Evolutionary conservation across 2,888 invertebrate species (phyloP).

Genomic region (Pegoplata infirma): DNA sequence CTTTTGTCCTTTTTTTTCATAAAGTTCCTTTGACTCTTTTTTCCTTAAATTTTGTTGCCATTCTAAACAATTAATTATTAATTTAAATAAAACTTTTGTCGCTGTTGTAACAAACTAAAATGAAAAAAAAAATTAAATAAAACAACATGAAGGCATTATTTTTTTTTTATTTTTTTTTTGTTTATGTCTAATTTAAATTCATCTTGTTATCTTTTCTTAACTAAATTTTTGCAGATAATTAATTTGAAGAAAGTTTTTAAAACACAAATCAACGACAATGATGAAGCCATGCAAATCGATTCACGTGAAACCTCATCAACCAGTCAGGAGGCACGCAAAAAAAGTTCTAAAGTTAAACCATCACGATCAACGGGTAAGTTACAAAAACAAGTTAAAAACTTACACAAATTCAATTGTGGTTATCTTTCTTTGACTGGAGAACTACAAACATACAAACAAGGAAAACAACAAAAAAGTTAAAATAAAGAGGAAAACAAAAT

Average conservation of each 20-base stretch:
- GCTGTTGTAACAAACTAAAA: slow-evolving; percentile 61
- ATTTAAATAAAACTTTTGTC: slow-evolving; percentile 59
- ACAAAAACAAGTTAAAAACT: slow-evolving; percentile 33
- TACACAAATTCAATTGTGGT: slow-evolving; percentile 27
- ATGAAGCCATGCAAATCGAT: slow-evolving; percentile 90
- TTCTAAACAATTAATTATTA: slow-evolving; percentile 44
- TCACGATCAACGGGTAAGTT: slow-evolving; percentile 71
- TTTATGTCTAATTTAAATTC: slow-evolving; percentile 17
- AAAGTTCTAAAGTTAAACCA: slow-evolving; percentile 75
- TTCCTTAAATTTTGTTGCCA: slow-evolving; percentile 8
- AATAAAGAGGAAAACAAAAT: neutral
- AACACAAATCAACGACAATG: slow-evolving; percentile 88
- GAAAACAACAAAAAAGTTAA: neutral
- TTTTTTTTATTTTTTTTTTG: neutral
- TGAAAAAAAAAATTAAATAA: too few species aligned
- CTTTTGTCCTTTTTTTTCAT: neutral
- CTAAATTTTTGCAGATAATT: slow-evolving; percentile 81
- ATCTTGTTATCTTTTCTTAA: slow-evolving; percentile 1
- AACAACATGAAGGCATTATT: neutral
- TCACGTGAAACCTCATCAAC: slow-evolving; percentile 81
- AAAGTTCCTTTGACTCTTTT: too few species aligned
- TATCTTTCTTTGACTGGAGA: neutral
- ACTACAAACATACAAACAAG: neutral
- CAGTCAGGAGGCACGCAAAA: slow-evolving; percentile 77
- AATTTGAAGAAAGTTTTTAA: slow-evolving; percentile 94